A percentile compares a stretch with the other conserved stretches of the same genome.
phyloP scores from a whole-genome alignment of 92 coral and sea anemone genomes.

The Parazoanthus darwini region DNA sequence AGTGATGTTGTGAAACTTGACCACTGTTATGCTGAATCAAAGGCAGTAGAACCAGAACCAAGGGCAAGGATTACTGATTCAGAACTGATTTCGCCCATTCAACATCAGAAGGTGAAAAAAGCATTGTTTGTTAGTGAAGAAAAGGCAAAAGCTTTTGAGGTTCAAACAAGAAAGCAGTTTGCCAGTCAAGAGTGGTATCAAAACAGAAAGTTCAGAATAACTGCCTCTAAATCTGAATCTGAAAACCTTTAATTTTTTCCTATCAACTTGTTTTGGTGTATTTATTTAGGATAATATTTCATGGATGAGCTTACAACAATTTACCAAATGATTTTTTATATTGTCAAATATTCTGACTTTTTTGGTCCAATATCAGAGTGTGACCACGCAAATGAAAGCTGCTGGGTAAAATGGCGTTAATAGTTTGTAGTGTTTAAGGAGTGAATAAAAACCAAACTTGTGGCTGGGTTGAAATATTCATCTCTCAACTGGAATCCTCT shows the following conservation, averaged over 20 bases:
- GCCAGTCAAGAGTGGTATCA: constrained; percentile 42
- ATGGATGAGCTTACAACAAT: not conserved
- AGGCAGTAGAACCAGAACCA: constrained; percentile 6
- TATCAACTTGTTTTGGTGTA: not conserved
- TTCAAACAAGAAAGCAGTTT: constrained; percentile 49
- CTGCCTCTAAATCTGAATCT: constrained; percentile 50
- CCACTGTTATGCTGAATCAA: constrained; percentile 1
- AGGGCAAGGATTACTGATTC: not conserved
- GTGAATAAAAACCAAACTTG: not conserved
- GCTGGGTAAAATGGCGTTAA: not conserved
- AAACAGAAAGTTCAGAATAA: constrained; percentile 53
- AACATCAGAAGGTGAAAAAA: constrained; percentile 23
- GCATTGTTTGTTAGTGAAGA: constrained; percentile 45
- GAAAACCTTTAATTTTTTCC: not conserved
- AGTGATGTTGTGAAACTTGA: constrained; percentile 13
- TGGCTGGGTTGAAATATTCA: not conserved
- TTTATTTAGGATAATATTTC: not conserved
- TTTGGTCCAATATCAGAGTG: not conserved
- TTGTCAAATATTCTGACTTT: not conserved
- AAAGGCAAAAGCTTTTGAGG: constrained; percentile 39
- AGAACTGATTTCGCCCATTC: too few relatives aligned
- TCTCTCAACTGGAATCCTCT: not conserved
- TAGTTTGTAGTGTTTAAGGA: constrained; percentile 8
- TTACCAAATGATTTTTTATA: not conserved
- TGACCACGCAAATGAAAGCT: not conserved